Conservation (phyloP, 2,113 vertebrate species). For the Sarotherodon lohbergeri region DNA sequence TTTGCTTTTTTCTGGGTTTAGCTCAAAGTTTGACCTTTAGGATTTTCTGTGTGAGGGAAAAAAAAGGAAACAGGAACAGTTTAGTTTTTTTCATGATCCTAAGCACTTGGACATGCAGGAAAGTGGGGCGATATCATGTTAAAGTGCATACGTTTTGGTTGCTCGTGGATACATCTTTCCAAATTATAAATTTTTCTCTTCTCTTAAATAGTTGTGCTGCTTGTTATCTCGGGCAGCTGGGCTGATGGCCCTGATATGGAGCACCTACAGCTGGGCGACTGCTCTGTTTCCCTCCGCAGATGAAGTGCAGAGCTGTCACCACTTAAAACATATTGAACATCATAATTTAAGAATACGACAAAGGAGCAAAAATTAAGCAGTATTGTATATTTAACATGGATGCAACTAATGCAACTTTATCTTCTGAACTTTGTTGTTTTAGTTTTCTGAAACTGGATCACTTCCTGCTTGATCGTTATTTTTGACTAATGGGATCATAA, state of each 20-base stretch:
- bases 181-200: neutral
- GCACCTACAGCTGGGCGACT: neutral
- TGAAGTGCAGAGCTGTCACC: neutral
- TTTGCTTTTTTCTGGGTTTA: neutral
- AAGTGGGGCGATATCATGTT: rapidly evolving
- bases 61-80: neutral
- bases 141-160: rapidly evolving
- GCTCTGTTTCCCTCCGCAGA: neutral
- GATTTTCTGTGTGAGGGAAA: neutral
- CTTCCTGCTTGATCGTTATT: neutral
- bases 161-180: neutral
- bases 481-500: neutral
- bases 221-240: neutral
- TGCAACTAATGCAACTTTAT: neutral
- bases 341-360: neutral
- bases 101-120: neutral
- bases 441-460: neutral
- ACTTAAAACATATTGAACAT: neutral
- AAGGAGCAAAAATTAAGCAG: neutral
- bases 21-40: neutral
- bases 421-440: neutral
- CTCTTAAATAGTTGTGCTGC: neutral
- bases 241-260: neutral
- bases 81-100: neutral
- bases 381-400: neutral